A percentile compares a stretch with the other conserved stretches of the same genome.
phyloP scores from a whole-genome alignment of 2,888 invertebrate genomes.

The Epistrophe grossulariae region DNA sequence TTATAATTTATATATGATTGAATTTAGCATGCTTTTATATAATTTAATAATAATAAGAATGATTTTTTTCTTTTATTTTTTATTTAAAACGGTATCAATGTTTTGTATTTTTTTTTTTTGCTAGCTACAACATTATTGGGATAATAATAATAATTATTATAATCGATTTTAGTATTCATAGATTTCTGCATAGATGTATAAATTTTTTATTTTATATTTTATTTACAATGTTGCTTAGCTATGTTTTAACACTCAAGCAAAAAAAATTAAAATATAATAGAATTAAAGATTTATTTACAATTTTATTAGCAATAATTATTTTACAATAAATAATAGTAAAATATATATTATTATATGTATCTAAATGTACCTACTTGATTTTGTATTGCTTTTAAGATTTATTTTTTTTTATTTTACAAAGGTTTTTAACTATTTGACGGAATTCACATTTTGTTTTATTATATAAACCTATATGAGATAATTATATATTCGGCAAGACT shows the following conservation, averaged over 20 bases:
- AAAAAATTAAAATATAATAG: not conserved
- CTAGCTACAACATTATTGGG: conserved; percentile 66
- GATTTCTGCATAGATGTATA: conserved; percentile 5
- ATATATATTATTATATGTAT: conserved; percentile 50
- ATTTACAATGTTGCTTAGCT: conserved; percentile 24
- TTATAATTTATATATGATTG: conserved; percentile 52
- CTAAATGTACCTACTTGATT: conserved; percentile 27
- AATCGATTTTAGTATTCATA: conserved; percentile 28
- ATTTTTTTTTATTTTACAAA: conserved; percentile 38
- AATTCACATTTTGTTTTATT: conserved; percentile 41
- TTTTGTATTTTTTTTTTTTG: conserved; percentile 47
- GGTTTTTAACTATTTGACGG: conserved; percentile 57
- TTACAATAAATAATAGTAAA: conserved; percentile 49
- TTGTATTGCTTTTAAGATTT: conserved; percentile 61
- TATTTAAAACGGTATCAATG: conserved; percentile 49
- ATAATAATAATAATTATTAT: conserved; percentile 28
- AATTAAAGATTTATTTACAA: conserved; percentile 37
- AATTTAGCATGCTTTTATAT: conserved; percentile 70
- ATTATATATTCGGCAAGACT: conserved; percentile 50
- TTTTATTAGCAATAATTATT: conserved; percentile 38
- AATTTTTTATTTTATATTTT: conserved; percentile 19
- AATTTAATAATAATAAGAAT: conserved; percentile 32
- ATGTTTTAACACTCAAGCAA: conserved; percentile 50
- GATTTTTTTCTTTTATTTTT: conserved; percentile 23
- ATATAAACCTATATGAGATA: conserved; percentile 1